Base-by-base conservation (phyloP, 2,888 invertebrate species). In the Eudasyphora cyanicolor region DNA sequence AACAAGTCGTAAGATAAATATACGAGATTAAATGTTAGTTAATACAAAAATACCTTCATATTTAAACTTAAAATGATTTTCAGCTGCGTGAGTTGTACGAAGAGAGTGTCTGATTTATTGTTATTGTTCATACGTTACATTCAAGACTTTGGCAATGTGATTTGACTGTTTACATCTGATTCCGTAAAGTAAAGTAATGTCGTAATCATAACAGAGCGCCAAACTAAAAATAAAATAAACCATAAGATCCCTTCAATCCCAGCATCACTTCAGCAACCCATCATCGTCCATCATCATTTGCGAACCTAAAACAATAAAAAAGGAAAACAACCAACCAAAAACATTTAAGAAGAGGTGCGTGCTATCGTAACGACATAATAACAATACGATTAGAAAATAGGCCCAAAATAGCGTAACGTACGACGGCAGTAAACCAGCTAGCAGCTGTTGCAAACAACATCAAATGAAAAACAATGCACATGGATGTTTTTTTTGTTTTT, bases 91-190 rank as follows among this genome's bases (percentile, higher is more conserved):
- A n/a, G n/a, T n/a, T n/a, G n/a, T n/a, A n/a, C n/a, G n/a, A n/a
- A n/a, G n/a, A n/a, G n/a, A n/a, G n/a, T n/a, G 45, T n/a, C 4
- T n/a, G 14, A n/a, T n/a, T n/a, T n/a, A n/a, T n/a, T n/a, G n/a
- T n/a, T n/a, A n/a, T n/a, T 45, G 14, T 38, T 14, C 12, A 38
- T 38, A 38, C 38, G 38, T 10, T 38, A 7, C 38, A 14, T n/a
- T n/a, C n/a, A n/a, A n/a, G n/a, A n/a, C n/a, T n/a, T n/a, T n/a
- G n/a, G n/a, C n/a, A n/a, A n/a, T n/a, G n/a, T n/a, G 62, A 75
- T 69, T 80, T 77, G 70, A 83, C 80, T 78, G 81, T 81, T 84
- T 80, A 76, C 75, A 84, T 81, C 80, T 81, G 81, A 64, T 84
- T 81, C 75, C 81, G 75, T 71, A 45, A 17, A 74, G 57, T 17